Conservation (phyloP, 2,113 vertebrate species). For the Gorsachius goisagi region DNA sequence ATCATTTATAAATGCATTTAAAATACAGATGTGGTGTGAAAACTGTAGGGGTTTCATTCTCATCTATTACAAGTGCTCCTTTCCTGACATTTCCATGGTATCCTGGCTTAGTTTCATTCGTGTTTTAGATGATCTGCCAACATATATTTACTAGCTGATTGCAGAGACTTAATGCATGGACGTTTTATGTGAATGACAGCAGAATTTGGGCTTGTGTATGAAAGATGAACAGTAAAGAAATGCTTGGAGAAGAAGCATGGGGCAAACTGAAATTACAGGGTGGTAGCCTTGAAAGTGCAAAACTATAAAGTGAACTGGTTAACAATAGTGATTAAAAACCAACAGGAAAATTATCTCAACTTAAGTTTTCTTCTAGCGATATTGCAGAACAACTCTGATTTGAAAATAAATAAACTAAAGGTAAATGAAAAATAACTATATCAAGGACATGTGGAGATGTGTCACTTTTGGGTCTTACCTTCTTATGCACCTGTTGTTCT, state of each 20-base stretch:
- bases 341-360: background rate
- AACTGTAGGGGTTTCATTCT: background rate
- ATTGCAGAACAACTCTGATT: background rate
- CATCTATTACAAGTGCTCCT: background rate
- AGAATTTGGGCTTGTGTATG: background rate
- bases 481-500: constrained; percentile 95
- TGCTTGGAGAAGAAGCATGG: accelerated
- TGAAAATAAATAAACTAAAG: background rate
- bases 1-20: background rate
- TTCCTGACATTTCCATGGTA: background rate
- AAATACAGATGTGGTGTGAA: background rate
- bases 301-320: background rate
- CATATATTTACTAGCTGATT: background rate
- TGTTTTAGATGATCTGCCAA: background rate
- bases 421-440: background rate
- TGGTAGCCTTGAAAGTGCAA: background rate
- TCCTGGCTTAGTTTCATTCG: background rate
- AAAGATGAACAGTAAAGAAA: background rate
- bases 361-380: background rate
- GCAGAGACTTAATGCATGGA: background rate
- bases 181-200: background rate
- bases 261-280: background rate
- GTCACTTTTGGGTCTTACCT: constrained; percentile 80
- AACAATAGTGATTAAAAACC: background rate
- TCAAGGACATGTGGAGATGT: background rate